These are phyloP conservation scores for Pinna nobilis DNA, from an alignment of 1,140 invertebrate species.

Conservation along the genomic window DNA sequence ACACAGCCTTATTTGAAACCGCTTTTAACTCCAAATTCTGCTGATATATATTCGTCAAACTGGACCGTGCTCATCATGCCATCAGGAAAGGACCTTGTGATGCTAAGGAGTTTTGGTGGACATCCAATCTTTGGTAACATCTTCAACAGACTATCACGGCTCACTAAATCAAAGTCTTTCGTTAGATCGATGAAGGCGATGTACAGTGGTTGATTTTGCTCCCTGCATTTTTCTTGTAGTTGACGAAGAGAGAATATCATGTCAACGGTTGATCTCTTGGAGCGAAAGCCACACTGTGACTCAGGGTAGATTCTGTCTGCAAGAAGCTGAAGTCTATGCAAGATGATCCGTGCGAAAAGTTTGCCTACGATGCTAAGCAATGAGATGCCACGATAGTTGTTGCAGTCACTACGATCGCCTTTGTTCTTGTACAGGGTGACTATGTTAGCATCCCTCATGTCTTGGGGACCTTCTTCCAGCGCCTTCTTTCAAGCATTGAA, in stretches of 20 bases:
- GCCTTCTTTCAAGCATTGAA: constrained; percentile 28
- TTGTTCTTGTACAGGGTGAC: constrained; percentile 50
- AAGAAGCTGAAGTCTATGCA: constrained; percentile 6
- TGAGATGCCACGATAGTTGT: constrained; percentile 48
- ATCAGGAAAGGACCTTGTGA: constrained; percentile 30
- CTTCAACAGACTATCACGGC: constrained; percentile 17
- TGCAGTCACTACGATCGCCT: constrained; percentile 45
- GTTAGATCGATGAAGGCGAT: constrained; percentile 52
- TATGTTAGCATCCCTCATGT: constrained; percentile 41
- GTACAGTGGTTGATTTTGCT: constrained; percentile 46
- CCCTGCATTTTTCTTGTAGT: constrained; percentile 48
- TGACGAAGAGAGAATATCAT: constrained; percentile 49
- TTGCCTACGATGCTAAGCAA: constrained; percentile 46
- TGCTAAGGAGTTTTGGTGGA: constrained; percentile 30
- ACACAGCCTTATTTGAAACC: constrained; percentile 15
- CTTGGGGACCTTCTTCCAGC: constrained; percentile 18
- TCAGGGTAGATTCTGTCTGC: constrained; percentile 34
- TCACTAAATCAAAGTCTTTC: constrained; percentile 45
- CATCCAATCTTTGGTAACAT: constrained; percentile 44
- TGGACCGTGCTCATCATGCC: constrained; percentile 1
- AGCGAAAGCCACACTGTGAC: constrained; percentile 47
- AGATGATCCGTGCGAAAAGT: constrained; percentile 14
- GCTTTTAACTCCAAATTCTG: not conserved
- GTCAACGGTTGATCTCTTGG: constrained; percentile 32
- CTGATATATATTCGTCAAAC: not conserved